A percentile compares a stretch with the other conserved stretches of the same genome.
phyloP scores from a whole-genome alignment of 1,140 invertebrate genomes.

The Leucophenga varia region DNA sequence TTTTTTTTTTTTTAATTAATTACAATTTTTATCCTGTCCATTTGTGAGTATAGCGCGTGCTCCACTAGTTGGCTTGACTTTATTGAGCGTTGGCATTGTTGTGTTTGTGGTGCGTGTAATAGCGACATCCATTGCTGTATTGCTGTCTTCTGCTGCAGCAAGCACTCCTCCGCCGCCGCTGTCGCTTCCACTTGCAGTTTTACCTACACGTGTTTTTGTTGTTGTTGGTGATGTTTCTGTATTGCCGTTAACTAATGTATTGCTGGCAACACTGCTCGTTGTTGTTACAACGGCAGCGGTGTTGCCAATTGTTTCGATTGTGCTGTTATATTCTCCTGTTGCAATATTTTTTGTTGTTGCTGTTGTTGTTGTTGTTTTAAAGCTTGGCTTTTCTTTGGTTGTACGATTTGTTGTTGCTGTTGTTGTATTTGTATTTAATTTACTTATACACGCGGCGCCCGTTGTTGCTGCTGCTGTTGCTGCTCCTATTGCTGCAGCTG shows the following conservation, averaged over 20 bases:
- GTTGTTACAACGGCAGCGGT: slow-evolving; percentile 6
- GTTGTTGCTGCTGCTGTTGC: too few relatives aligned
- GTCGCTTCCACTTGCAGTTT: slow-evolving; percentile 16
- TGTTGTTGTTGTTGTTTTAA: too few relatives aligned
- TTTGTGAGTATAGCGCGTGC: slow-evolving; percentile 36
- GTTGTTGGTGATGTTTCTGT: not conserved
- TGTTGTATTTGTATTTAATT: too few relatives aligned
- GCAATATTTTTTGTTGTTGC: too few relatives aligned
- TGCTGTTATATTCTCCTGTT: too few relatives aligned
- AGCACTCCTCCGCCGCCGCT: slow-evolving; percentile 23
- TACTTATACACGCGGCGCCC: too few relatives aligned
- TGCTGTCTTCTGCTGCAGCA: slow-evolving; percentile 10
- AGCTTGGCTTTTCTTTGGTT: too few relatives aligned
- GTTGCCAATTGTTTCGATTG: slow-evolving; percentile 1
- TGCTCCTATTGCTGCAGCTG: too few relatives aligned
- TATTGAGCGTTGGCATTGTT: slow-evolving; percentile 52
- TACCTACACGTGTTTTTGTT: not conserved
- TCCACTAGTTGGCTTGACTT: slow-evolving; percentile 46
- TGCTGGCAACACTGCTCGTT: slow-evolving; percentile 12
- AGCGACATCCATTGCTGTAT: not conserved
- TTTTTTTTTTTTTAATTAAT: slow-evolving; percentile 17
- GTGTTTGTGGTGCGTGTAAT: too few relatives aligned
- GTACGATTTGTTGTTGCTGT: slow-evolving; percentile 6
- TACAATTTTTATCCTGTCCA: slow-evolving; percentile 55
- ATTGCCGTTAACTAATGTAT: too few relatives aligned